Conservation (phyloP, 2,888 invertebrate genomes). For the Eupithecia dodoneata region DNA sequence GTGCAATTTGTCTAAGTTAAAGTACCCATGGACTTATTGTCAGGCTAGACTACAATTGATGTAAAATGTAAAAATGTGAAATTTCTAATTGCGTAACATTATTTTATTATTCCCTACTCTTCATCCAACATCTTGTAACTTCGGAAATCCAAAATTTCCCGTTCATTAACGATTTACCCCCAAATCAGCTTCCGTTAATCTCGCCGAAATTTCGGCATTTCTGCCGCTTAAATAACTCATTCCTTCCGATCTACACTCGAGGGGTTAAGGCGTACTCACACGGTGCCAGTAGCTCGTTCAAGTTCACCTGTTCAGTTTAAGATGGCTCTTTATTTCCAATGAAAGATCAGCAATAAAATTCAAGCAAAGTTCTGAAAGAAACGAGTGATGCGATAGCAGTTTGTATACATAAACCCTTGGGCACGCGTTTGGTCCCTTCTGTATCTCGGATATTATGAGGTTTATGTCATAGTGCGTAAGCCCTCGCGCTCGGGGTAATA, state of each 20-base stretch:
- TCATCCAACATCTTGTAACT: conserved; percentile 1
- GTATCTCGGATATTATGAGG: neutral
- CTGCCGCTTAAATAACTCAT: conserved; percentile 37
- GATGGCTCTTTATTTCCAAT: neutral
- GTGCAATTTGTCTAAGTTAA: neutral
- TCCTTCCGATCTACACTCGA: conserved; percentile 45
- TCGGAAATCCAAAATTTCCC: neutral
- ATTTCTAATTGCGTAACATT: neutral
- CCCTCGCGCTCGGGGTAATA: too few species aligned
- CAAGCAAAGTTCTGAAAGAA: neutral
- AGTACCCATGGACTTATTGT: neutral
- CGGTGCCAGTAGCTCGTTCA: conserved; percentile 13
- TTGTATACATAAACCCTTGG: neutral
- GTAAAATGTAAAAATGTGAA: neutral
- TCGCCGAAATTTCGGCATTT: conserved; percentile 26
- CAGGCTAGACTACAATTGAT: neutral
- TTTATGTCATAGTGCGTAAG: too few species aligned
- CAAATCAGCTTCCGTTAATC: conserved; percentile 4
- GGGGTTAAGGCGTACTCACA: conserved; percentile 32
- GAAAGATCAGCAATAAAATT: neutral
- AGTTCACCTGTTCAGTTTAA: neutral
- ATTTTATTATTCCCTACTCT: neutral
- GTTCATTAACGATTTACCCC: conserved; percentile 34
- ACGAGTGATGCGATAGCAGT: neutral
- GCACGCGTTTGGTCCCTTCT: neutral